Conservation (phyloP, 92 coral and sea anemone species). For the Phenganax stokvisi region DNA sequence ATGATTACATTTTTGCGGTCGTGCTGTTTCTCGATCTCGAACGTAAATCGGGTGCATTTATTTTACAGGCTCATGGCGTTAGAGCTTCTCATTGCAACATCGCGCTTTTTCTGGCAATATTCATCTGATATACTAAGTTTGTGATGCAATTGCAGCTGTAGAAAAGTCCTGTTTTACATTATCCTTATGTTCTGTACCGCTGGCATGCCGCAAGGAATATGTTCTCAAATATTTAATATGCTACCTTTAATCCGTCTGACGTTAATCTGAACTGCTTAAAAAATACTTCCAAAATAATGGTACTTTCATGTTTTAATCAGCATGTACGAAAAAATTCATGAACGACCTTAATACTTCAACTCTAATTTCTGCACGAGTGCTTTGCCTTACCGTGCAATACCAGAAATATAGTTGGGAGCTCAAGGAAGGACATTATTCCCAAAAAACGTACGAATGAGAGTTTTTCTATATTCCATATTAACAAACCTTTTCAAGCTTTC, state of each 20-base stretch:
- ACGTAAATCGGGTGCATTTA: not conserved
- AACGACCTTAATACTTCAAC: not conserved
- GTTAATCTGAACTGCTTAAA: not conserved
- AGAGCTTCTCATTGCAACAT: no score
- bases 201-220: not conserved
- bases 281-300: not conserved
- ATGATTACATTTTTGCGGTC: constrained; percentile 4
- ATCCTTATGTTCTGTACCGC: not conserved
- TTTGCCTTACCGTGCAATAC: not conserved
- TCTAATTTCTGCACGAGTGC: not conserved
- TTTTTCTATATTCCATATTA: no score
- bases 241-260: not conserved
- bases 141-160: no score
- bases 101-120: no score
- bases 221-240: not conserved
- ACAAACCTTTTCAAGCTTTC: no score
- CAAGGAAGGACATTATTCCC: no score
- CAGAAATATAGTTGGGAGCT: no score
- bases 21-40: not conserved
- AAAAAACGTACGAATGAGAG: no score
- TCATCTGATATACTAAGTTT: no score
- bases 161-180: no score
- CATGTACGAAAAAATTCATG: not conserved
- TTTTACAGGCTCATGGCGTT: no score
- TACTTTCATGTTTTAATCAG: not conserved